phyloP scores from a whole-genome alignment of 2,797 vertebrate species.

The Zenarchopterus dispar region DNA sequence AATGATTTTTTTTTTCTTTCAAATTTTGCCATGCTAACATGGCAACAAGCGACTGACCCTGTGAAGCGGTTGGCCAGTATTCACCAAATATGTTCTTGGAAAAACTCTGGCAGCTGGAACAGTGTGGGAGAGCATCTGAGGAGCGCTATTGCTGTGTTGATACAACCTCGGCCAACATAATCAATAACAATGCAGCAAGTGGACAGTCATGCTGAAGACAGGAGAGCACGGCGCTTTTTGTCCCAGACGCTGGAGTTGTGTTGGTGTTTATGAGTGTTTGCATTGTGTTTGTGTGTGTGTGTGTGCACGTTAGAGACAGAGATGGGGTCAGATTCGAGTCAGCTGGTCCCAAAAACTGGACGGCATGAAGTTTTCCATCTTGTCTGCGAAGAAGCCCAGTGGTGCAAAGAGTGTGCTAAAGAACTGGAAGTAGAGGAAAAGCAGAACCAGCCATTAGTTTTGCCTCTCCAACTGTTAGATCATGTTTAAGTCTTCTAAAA shows the following conservation, averaged over 20 bases:
- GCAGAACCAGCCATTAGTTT: constrained; percentile 13
- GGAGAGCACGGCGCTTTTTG: constrained; percentile 76
- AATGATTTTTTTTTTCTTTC: neutral
- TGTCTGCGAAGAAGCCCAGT: constrained; percentile 86
- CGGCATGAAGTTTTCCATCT: constrained; percentile 88
- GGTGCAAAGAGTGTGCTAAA: constrained; percentile 88
- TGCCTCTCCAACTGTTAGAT: too few species aligned
- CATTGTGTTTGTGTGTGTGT: constrained; percentile 30
- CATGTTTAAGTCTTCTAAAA: too few species aligned
- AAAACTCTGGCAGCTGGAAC: constrained; percentile 45
- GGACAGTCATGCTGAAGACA: constrained; percentile 78
- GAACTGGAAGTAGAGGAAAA: constrained; percentile 78
- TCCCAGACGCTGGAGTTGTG: constrained; percentile 58
- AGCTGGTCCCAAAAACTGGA: constrained; percentile 86
- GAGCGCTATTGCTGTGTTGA: constrained; percentile 68
- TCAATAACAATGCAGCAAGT: constrained; percentile 73
- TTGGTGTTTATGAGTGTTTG: constrained; percentile 38
- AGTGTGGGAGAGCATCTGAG: constrained; percentile 61
- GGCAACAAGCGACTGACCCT: constrained; percentile 33
- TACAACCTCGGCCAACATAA: constrained; percentile 73
- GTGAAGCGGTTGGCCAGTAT: constrained; percentile 37
- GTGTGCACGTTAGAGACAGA: constrained; percentile 24
- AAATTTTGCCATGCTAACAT: neutral
- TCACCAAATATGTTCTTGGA: constrained; percentile 54
- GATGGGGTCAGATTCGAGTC: constrained; percentile 79